Base-by-base conservation (phyloP, 2,888 invertebrate species). In the Noctua pronuba region DNA sequence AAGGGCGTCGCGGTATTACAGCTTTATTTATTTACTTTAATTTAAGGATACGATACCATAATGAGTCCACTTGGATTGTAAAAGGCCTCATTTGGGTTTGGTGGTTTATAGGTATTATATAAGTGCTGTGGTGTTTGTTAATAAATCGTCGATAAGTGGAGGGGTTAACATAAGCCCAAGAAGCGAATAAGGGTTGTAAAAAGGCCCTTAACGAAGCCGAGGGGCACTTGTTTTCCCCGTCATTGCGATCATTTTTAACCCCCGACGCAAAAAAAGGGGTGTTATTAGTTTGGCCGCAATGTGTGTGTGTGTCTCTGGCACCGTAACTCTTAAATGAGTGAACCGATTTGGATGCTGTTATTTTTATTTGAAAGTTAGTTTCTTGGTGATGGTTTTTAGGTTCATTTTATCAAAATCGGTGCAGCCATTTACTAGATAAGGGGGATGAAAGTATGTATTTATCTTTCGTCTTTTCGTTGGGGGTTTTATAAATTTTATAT, bases 11-110 rank as follows among this genome's bases (percentile, higher is more conserved):
- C 86, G 87, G 91, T 92, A 88, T 62, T 92, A 92, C 90, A 86
- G 91, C 91, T 93, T 94, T 94, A 95, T 94, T 95, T 95, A 95
- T 95, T 92, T 91, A 93, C 93, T 92, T 94, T 93, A 94, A 95
- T 95, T 94, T 92, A 92, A 87, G 90, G 89, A 88, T 92, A 91
- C 91, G 91, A 91, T 91, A 90, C 91, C 92, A 91, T 94, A 92
- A 94, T 91, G 92, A 92, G 90, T 65, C 91, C 89, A 89, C 89
- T 92, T 89, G 91, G 91, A 92, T 91, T 93, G 92, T 91, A 92
- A 92, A 84, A 79, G 85, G 87, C 44, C 76, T 87, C 74, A 79
- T 46, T 44, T 49, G n/a, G n/a, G n/a, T n/a, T n/a, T n/a, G n/a
- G n/a, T 85, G 76, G 79, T 88, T 85, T 82, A 86, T 77, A 41